phyloP scores from a whole-genome alignment of 2,797 vertebrate genomes.

The Discoglossus pictus region DNA sequence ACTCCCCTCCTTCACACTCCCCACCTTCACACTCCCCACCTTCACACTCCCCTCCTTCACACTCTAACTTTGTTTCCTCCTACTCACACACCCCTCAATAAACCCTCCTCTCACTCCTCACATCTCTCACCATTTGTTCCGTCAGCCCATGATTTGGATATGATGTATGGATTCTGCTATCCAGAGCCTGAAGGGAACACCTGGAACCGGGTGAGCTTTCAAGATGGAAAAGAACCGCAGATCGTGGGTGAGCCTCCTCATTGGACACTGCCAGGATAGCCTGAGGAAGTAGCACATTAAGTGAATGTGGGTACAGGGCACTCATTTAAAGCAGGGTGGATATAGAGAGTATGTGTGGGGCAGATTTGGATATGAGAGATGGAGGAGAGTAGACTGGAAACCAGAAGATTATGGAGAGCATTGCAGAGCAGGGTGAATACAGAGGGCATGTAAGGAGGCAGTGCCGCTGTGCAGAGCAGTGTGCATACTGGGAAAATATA shows the following conservation, averaged over 20 bases:
- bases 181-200: slow-evolving; percentile 80
- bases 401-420: too few relatives aligned
- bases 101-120: neutral
- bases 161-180: slow-evolving; percentile 78
- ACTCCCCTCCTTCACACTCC: too few relatives aligned
- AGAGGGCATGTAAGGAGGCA: too few relatives aligned
- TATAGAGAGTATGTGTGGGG: neutral
- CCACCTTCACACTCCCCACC: too few relatives aligned
- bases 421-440: too few relatives aligned
- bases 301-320: neutral
- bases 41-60: neutral
- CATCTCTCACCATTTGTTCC: slow-evolving; percentile 64
- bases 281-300: slow-evolving; percentile 59
- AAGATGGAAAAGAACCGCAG: slow-evolving; percentile 65
- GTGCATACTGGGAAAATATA: too few relatives aligned
- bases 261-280: slow-evolving; percentile 76
- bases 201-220: slow-evolving; percentile 75
- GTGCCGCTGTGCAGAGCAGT: too few relatives aligned
- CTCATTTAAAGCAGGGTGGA: neutral
- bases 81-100: neutral
- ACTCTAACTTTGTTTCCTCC: neutral
- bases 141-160: slow-evolving; percentile 65
- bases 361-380: neutral
- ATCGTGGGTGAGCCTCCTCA: slow-evolving; percentile 71
- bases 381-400: neutral